These are phyloP conservation scores for Syngnathus rostellatus DNA, from an alignment of 2,797 vertebrate genomes.

Conservation along the genomic window DNA sequence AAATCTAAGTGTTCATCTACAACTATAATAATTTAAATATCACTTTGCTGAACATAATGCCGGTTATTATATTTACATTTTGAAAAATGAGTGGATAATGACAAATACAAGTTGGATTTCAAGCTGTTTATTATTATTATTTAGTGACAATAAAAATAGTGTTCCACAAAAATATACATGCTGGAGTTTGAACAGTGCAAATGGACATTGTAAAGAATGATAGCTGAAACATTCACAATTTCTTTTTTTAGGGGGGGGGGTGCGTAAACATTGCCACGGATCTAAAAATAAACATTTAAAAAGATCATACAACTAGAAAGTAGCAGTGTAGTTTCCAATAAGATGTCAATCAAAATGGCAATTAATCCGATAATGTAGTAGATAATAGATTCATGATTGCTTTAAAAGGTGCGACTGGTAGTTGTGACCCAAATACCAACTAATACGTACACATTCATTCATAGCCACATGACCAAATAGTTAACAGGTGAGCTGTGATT, in stretches of 20 bases:
- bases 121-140: neutral
- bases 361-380: neutral
- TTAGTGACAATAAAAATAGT: neutral
- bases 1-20: neutral
- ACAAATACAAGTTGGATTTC: neutral
- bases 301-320: neutral
- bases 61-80: neutral
- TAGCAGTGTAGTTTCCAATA: neutral
- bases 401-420: neutral
- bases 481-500: too few relatives aligned
- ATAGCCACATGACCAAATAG: neutral
- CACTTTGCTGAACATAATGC: too few relatives aligned
- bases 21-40: too few relatives aligned
- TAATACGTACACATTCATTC: too few relatives aligned
- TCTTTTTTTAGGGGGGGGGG: neutral
- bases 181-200: constrained; percentile 26
- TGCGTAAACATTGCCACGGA: neutral
- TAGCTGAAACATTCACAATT: neutral
- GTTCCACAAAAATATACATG: constrained; percentile 24
- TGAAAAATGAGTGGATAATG: neutral
- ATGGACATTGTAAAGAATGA: constrained; percentile 17
- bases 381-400: neutral
- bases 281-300: neutral
- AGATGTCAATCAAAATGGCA: neutral
- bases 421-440: neutral